A percentile compares a stretch with the other conserved stretches of the same genome.
Conservation (phyloP, 2,113 vertebrate species). For the Ameiurus melas region DNA sequence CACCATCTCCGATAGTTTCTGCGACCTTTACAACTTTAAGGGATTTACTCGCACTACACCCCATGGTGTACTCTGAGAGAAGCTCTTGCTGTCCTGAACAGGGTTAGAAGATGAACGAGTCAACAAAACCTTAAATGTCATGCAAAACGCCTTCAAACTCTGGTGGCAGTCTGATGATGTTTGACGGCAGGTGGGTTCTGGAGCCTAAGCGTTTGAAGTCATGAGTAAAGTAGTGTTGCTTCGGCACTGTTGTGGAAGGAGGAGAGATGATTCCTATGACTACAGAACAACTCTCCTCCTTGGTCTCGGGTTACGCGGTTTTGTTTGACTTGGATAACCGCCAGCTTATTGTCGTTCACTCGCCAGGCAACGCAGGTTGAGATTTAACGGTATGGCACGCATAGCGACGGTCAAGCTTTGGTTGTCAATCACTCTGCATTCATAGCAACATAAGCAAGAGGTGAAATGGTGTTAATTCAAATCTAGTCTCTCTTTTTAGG, state of each 20-base stretch:
- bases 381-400: conserved; percentile 60
- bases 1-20: neutral
- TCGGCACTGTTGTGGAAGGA: conserved; percentile 13
- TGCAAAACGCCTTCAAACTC: neutral
- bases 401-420: conserved; percentile 56
- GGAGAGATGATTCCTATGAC: conserved; percentile 24
- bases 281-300: neutral
- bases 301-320: neutral
- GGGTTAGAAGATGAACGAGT: neutral
- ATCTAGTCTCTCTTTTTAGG: too few relatives aligned
- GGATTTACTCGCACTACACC: conserved; percentile 4
- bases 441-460: conserved; percentile 41
- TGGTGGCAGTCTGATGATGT: neutral
- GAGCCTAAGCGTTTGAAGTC: neutral
- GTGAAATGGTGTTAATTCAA: neutral
- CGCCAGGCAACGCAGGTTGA: conserved; percentile 62
- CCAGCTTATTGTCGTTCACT: conserved; percentile 49
- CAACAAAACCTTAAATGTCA: neutral
- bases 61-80: neutral
- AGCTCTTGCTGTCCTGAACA: neutral
- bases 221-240: neutral
- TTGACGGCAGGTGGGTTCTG: neutral
- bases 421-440: conserved; percentile 44
- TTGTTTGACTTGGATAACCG: conserved; percentile 58
- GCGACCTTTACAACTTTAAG: conserved; percentile 1